phyloP scores from a whole-genome alignment of 1,140 invertebrate species.

The Tetranychus cinnabarinus region DNA sequence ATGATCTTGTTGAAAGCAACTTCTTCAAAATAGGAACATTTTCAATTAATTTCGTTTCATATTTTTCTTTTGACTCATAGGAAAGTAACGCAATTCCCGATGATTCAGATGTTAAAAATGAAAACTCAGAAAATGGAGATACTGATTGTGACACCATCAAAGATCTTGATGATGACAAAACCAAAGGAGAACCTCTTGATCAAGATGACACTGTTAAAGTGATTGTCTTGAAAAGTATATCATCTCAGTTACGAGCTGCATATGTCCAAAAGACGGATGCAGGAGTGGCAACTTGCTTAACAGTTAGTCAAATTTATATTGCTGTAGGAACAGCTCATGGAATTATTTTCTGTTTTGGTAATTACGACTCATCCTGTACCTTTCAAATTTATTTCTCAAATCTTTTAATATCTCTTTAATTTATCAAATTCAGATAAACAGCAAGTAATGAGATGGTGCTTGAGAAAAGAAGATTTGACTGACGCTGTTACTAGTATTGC shows the following conservation, averaged over 20 bases:
- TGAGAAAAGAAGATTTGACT: constrained; percentile 30
- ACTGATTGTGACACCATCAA: neutral
- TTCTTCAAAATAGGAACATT: too few species aligned
- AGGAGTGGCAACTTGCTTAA: constrained; percentile 51
- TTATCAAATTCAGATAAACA: constrained; percentile 18
- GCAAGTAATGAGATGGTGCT: constrained; percentile 46
- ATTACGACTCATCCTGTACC: constrained; percentile 20
- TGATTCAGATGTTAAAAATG: too few species aligned
- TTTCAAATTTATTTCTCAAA: constrained; percentile 28
- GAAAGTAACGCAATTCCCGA: too few species aligned
- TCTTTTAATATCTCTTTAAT: constrained; percentile 3
- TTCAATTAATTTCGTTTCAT: too few species aligned
- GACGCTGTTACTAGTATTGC: constrained; percentile 50
- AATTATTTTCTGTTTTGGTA: constrained; percentile 64
- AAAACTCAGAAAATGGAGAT: neutral
- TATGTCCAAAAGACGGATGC: constrained; percentile 54
- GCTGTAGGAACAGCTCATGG: constrained; percentile 82
- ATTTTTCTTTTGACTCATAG: too few species aligned
- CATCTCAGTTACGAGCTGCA: constrained; percentile 56
- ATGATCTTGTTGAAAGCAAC: too few species aligned
- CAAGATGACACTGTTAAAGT: constrained; percentile 14
- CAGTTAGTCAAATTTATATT: constrained; percentile 24
- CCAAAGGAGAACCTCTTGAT: constrained; percentile 9
- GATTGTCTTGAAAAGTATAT: constrained; percentile 42
- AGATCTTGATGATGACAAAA: neutral